These are phyloP conservation scores for Artemisiospiza belli DNA, from an alignment of 2,113 vertebrate genomes.

Conservation along the genomic window DNA sequence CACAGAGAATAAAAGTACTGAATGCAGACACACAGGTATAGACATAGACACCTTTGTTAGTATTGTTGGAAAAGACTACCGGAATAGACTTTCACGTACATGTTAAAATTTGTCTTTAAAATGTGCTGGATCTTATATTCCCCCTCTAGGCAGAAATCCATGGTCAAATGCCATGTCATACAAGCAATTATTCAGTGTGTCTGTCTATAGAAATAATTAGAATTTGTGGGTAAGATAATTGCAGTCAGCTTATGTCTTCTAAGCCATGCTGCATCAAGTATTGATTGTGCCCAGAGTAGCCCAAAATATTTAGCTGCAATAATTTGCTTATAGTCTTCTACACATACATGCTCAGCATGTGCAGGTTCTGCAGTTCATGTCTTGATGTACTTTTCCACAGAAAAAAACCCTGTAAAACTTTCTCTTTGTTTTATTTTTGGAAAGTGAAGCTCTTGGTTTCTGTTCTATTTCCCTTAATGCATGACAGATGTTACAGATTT, in stretches of 20 bases:
- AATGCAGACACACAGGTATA: conserved; percentile 96
- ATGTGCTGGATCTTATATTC: neutral
- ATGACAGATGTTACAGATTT: neutral
- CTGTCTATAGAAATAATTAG: neutral
- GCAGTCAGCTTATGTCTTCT: neutral
- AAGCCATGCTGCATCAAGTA: neutral
- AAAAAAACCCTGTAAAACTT: neutral
- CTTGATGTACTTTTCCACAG: neutral
- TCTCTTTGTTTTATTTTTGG: neutral
- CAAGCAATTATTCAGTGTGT: neutral
- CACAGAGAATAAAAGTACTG: conserved; percentile 96
- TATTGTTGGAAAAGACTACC: neutral
- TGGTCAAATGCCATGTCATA: neutral
- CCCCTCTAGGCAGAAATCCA: neutral
- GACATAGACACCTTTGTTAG: neutral
- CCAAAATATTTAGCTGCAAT: neutral
- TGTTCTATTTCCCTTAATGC: neutral
- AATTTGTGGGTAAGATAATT: neutral
- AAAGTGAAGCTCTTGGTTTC: neutral
- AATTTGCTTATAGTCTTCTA: neutral
- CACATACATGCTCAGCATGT: neutral
- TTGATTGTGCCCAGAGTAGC: neutral
- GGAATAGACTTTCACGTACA: neutral
- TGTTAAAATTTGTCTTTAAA: neutral
- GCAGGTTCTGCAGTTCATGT: neutral